phyloP scores from a whole-genome alignment of 2,797 vertebrate genomes.

The Lophura swinhoii region DNA sequence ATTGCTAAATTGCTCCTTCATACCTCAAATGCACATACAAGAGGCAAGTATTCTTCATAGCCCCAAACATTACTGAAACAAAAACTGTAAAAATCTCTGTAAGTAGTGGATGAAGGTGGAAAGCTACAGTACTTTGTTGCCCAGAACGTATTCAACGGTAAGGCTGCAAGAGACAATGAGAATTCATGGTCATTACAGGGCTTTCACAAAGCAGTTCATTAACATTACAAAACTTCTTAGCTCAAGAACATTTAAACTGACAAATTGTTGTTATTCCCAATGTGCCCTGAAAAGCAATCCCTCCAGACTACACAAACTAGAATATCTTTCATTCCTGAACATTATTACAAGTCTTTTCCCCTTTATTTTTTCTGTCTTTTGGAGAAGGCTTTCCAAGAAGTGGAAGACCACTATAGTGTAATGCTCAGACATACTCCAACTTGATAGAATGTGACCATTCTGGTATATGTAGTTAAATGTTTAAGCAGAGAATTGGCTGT shows the following conservation, averaged over 20 bases:
- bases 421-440: background rate
- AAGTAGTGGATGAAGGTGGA: constrained; percentile 75
- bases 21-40: constrained; percentile 55
- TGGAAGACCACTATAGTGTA: rapidly evolving
- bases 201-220: background rate
- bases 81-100: constrained; percentile 70
- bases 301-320: background rate
- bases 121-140: constrained; percentile 73
- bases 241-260: background rate
- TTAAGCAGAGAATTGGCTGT: background rate
- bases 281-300: background rate
- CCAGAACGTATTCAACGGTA: constrained; percentile 79
- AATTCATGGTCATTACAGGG: constrained; percentile 2
- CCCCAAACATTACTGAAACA: constrained; percentile 70
- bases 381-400: background rate
- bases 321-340: background rate
- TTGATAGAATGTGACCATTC: background rate
- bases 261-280: background rate
- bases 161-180: constrained; percentile 79
- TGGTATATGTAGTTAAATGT: background rate
- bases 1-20: constrained; percentile 66
- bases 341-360: rapidly evolving
- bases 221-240: background rate
- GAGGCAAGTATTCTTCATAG: constrained; percentile 56
- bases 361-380: background rate